Percentiles rank a stretch among this genome's conserved stretches.
Evolutionary conservation across 2,888 invertebrate species (phyloP).

Genomic region (Conomelus anceps): DNA sequence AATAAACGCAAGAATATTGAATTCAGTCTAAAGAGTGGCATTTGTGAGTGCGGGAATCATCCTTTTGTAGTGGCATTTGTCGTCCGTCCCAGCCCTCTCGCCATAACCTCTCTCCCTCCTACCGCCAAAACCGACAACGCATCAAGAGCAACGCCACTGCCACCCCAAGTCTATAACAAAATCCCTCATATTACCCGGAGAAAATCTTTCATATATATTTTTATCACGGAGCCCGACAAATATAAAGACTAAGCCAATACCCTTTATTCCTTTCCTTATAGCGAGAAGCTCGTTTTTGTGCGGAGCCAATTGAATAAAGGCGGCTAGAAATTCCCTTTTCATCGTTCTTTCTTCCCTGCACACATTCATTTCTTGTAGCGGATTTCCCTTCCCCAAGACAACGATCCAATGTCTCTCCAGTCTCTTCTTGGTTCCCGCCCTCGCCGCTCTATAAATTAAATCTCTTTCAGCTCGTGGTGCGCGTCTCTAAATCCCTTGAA

Average conservation of each 20-base stretch:
- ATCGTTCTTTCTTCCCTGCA: neutral
- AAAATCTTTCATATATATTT: conserved; percentile 19
- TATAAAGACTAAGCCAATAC: conserved; percentile 31
- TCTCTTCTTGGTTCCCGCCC: neutral
- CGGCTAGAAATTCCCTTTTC: conserved; percentile 11
- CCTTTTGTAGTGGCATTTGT: conserved; percentile 12
- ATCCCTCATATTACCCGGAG: conserved; percentile 19
- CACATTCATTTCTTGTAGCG: neutral
- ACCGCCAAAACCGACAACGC: conserved; percentile 1
- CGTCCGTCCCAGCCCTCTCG: neutral
- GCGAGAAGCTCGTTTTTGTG: conserved; percentile 13
- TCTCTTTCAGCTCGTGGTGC: neutral
- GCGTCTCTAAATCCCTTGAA: neutral
- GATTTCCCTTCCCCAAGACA: neutral
- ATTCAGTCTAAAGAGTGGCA: conserved; percentile 5
- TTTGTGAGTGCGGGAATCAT: neutral
- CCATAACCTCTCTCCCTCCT: neutral
- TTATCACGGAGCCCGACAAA: conserved; percentile 26
- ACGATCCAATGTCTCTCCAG: neutral
- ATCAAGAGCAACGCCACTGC: neutral
- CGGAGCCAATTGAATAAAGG: conserved; percentile 17
- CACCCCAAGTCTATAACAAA: conserved; percentile 13
- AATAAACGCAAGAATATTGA: neutral
- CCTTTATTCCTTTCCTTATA: conserved; percentile 28
- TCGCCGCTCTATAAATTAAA: neutral